These are phyloP conservation scores for Embiotoca jacksoni DNA, from an alignment of 2,113 vertebrate species.

Conservation along the genomic window DNA sequence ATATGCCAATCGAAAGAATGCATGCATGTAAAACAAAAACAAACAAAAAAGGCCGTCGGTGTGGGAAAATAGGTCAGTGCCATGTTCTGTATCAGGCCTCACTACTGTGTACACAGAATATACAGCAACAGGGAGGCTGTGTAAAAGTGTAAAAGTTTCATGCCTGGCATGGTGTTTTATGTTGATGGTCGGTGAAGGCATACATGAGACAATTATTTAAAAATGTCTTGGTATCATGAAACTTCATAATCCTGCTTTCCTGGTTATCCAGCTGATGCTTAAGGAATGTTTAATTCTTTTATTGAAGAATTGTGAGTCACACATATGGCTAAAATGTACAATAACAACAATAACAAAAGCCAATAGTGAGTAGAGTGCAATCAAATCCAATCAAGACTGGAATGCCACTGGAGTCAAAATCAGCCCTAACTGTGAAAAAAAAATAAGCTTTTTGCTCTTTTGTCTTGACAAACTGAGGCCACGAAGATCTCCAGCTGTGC, in stretches of 20 bases:
- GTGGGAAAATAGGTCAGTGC: slow-evolving; percentile 25
- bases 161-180: neutral
- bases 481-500: slow-evolving; percentile 62
- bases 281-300: neutral
- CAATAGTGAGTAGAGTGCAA: slow-evolving; percentile 40
- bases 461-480: slow-evolving; percentile 59
- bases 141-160: neutral
- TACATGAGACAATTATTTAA: neutral
- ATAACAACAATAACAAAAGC: neutral
- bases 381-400: slow-evolving; percentile 68
- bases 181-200: neutral
- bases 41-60: neutral
- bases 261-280: slow-evolving; percentile 4
- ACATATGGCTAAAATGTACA: slow-evolving; percentile 2
- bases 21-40: neutral
- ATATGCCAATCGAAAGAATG: slow-evolving; percentile 17
- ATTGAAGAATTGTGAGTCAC: slow-evolving; percentile 22
- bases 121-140: neutral
- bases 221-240: neutral
- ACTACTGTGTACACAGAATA: neutral
- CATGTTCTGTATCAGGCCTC: neutral
- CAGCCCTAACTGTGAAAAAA: slow-evolving; percentile 42
- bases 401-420: slow-evolving; percentile 49
- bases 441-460: slow-evolving; percentile 21
- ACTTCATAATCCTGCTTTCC: neutral